Evolutionary conservation across 2,888 invertebrate genomes (phyloP), one percentile per base, ranked within the genome.

Genomic region (Pandemis heparana): DNA sequence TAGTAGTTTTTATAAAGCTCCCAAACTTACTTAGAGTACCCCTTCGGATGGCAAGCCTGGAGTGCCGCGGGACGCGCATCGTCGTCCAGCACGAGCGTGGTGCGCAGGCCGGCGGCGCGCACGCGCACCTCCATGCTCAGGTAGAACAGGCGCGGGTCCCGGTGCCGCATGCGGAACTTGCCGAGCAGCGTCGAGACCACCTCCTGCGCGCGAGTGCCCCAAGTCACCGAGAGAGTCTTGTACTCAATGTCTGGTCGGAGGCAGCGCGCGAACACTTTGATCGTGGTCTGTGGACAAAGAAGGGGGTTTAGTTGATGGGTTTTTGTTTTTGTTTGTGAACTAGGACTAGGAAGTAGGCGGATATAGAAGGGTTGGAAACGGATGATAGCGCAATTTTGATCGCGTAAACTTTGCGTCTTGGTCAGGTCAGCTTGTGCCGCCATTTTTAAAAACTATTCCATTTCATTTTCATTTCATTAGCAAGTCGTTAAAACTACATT

Each of bases 121-220:
- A 98, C 97, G 16, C 97, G 96, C 64, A 98, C 98, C 90, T 98
- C 98, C 98, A 99, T 99, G 85, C 98, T 98, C 70, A 99, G 95
- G 91, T 98, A 98, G 93, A 98, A 99, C 32, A 99, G 95, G 81
- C 98, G 96, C 0, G 98, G 98, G 91, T 99, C 99, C 39, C 98
- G 96, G 89, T 98, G 98, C 81, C 97, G 96, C 97, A 98, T 98
- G 83, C 97, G 96, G 91, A 96, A 97, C 95, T 99, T 98, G 90
- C 97, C 96, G 77, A 99, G 95, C 32, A 99, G 95, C 67, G 97
- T 97, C 76, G 96, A 95, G 12, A 99, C 97, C 77, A 99, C 97
- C 89, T 98, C 97, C 82, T 97, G 96, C 83, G 98, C 98, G 1
- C 98, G 97, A 14, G 98, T 98, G 83, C 97, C 97, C 95, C 97